Evolutionary conservation across 1,140 invertebrate genomes (phyloP).

Genomic region (Lineus longissimus): DNA sequence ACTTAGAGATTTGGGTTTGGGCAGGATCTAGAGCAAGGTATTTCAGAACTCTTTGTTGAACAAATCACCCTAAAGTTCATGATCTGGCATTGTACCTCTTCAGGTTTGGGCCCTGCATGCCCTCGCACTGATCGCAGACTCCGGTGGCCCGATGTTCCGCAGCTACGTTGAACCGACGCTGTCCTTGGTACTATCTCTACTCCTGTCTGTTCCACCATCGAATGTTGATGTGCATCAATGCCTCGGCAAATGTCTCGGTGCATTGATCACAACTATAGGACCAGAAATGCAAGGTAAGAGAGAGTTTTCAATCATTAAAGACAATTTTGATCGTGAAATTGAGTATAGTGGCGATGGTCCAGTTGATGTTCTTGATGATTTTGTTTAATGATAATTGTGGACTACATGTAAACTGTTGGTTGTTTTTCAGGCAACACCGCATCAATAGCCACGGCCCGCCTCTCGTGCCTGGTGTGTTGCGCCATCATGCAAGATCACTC

Average conservation of each 20-base stretch:
- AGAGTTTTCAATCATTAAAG: too few species aligned
- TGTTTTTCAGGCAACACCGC: constrained; percentile 56
- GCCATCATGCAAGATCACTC: constrained; percentile 86
- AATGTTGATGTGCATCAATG: constrained; percentile 91
- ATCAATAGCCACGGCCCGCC: constrained; percentile 44
- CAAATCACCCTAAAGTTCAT: neutral
- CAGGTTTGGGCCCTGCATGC: constrained; percentile 97
- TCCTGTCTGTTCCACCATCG: constrained; percentile 83
- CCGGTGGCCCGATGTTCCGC: constrained; percentile 96
- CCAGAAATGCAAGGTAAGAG: constrained; percentile 85
- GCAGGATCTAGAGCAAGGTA: too few species aligned
- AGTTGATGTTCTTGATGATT: too few species aligned
- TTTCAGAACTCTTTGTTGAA: neutral
- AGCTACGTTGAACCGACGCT: constrained; percentile 93
- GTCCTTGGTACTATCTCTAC: constrained; percentile 79
- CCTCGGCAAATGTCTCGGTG: constrained; percentile 88
- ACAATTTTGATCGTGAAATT: neutral
- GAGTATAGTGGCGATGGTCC: too few species aligned
- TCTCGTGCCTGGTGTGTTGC: constrained; percentile 63
- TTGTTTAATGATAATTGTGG: too few species aligned
- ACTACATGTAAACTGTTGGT: too few species aligned
- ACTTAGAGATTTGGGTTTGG: neutral
- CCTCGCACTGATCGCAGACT: constrained; percentile 90
- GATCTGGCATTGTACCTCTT: constrained; percentile 14
- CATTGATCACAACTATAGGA: constrained; percentile 94